These are phyloP conservation scores for Lagenorhynchus albirostris DNA, from an alignment of 2,113 vertebrate genomes.

Conservation along the genomic window DNA sequence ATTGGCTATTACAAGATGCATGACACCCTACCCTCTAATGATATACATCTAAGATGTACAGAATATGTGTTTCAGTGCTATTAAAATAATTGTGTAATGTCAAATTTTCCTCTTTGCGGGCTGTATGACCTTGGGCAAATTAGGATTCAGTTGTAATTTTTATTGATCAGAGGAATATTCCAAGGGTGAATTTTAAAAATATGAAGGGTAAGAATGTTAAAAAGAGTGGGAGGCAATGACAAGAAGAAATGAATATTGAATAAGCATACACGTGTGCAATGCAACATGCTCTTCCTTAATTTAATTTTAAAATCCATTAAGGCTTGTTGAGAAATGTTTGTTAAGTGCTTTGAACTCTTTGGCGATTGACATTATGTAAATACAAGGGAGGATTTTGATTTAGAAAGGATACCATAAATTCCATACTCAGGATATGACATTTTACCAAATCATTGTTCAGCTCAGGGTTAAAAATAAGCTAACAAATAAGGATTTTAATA, in stretches of 20 bases:
- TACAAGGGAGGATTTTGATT: neutral
- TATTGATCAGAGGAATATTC: neutral
- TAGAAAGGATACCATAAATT: neutral
- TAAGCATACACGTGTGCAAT: neutral
- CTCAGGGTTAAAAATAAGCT: neutral
- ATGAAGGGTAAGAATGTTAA: neutral
- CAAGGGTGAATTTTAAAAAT: neutral
- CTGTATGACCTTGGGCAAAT: neutral
- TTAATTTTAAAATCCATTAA: neutral
- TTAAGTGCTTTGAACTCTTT: neutral
- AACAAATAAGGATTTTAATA: neutral
- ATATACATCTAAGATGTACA: neutral
- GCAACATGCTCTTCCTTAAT: neutral
- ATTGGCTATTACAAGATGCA: neutral
- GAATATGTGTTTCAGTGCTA: neutral
- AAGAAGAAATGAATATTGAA: neutral
- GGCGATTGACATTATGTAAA: neutral
- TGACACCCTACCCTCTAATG: neutral
- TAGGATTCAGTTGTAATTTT: neutral
- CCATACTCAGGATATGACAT: neutral
- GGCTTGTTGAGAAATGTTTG: neutral
- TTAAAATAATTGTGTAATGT: neutral
- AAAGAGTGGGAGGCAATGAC: neutral
- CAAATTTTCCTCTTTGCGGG: neutral
- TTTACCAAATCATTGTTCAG: neutral